Conservation (phyloP, 2,113 vertebrate genomes). For the Hiodon alosoides region DNA sequence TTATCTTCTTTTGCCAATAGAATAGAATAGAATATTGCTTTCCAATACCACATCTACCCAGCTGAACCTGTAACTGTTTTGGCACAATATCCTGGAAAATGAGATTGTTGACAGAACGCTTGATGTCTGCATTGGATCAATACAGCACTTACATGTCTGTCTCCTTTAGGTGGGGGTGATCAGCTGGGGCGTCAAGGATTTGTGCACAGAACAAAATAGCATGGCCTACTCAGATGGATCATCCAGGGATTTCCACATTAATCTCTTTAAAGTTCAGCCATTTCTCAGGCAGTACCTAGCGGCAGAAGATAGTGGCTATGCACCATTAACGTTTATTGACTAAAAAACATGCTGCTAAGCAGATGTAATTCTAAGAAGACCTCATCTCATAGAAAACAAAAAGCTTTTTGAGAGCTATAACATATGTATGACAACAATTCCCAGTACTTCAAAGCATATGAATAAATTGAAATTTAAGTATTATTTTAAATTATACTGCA, state of each 20-base stretch:
- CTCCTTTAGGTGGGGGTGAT: slow-evolving; percentile 46
- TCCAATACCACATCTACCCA: background rate
- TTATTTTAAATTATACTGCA: too few species aligned
- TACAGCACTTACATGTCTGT: background rate
- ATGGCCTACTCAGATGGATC: background rate
- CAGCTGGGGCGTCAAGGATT: slow-evolving; percentile 48
- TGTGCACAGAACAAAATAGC: background rate
- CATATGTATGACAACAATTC: too few species aligned
- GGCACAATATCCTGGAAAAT: background rate
- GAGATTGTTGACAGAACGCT: background rate
- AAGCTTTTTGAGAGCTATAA: too few species aligned
- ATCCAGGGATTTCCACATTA: slow-evolving; percentile 53
- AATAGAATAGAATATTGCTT: background rate
- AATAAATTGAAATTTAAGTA: too few species aligned
- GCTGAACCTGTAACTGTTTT: too few species aligned
- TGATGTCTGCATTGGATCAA: background rate
- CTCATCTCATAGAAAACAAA: too few species aligned
- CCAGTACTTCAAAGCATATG: too few species aligned
- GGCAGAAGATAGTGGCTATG: background rate
- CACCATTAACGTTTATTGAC: slow-evolving; percentile 9
- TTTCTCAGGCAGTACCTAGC: slow-evolving; percentile 16
- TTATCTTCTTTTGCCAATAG: background rate
- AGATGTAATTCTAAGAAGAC: too few species aligned
- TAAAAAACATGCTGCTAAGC: background rate
- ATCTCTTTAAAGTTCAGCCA: slow-evolving; percentile 23